These are phyloP conservation scores for Sphenodon punctatus DNA, from an alignment of 2,797 vertebrate genomes.

Conservation along the genomic window DNA sequence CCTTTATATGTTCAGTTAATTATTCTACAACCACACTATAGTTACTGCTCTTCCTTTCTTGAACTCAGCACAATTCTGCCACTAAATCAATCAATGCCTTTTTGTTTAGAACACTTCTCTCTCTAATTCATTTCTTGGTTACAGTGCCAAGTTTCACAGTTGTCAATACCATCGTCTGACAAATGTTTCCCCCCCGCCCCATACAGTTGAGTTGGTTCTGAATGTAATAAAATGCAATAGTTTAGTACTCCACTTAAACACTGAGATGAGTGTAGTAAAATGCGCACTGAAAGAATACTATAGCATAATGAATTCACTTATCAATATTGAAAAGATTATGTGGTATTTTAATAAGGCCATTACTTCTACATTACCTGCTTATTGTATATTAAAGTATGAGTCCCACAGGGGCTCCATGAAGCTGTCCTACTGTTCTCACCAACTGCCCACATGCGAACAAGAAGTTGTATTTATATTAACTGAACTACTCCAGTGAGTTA, in stretches of 20 bases:
- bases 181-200: not conserved
- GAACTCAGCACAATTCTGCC: not conserved
- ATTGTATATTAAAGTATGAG: not conserved
- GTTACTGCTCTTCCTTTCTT: not conserved
- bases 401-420: not conserved
- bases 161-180: not conserved
- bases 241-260: not conserved
- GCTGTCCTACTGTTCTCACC: not conserved
- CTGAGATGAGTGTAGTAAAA: not conserved
- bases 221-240: not conserved
- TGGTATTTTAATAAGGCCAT: not conserved
- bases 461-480: not conserved
- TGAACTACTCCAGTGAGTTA: not conserved
- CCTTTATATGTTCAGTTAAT: not conserved
- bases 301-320: not conserved
- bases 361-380: not conserved
- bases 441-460: not conserved
- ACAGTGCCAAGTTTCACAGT: not conserved
- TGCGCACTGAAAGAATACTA: not conserved
- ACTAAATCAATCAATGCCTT: not conserved
- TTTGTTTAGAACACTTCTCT: not conserved
- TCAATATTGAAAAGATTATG: not conserved
- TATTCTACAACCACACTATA: not conserved
- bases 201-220: not conserved
- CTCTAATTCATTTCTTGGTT: not conserved